phyloP scores from a whole-genome alignment of 2,797 vertebrate species.

The Toxotes lorentzi region DNA sequence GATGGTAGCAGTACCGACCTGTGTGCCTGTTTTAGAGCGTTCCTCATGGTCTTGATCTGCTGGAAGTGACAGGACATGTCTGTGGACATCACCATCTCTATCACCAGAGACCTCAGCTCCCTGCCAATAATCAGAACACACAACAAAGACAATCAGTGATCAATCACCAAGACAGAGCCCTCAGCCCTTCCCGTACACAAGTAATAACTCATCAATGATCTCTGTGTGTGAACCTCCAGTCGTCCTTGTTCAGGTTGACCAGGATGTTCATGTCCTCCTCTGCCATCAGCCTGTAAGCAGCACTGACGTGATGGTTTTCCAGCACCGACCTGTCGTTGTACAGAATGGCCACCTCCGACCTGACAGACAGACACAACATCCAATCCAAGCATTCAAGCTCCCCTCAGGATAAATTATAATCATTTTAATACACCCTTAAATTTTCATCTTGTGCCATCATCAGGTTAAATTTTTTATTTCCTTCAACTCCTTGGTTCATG shows the following conservation, averaged over 20 bases:
- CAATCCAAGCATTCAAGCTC: background rate
- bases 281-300: constrained; percentile 97
- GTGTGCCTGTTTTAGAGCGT: constrained; percentile 91
- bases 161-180: background rate
- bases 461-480: too few relatives aligned
- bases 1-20: constrained; percentile 82
- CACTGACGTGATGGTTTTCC: constrained; percentile 98
- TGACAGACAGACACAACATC: constrained; percentile 60
- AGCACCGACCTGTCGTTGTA: constrained; percentile 98
- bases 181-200: too few relatives aligned
- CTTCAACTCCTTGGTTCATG: too few relatives aligned
- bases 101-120: constrained; percentile 94
- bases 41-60: constrained; percentile 97
- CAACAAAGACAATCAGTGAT: constrained; percentile 74
- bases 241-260: constrained; percentile 94
- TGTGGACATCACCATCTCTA: constrained; percentile 99
- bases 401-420: too few relatives aligned
- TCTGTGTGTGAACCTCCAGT: constrained; percentile 90
- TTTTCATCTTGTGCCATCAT: too few relatives aligned
- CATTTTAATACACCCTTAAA: too few relatives aligned
- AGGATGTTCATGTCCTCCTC: constrained; percentile 99
- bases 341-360: constrained; percentile 96
- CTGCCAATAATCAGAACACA: constrained; percentile 74
- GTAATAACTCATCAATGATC: background rate
- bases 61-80: constrained; percentile 99